Percentiles rank a stretch among this genome's conserved stretches.
phyloP scores from a whole-genome alignment of 2,797 vertebrate species.

The Lacerta agilis region DNA sequence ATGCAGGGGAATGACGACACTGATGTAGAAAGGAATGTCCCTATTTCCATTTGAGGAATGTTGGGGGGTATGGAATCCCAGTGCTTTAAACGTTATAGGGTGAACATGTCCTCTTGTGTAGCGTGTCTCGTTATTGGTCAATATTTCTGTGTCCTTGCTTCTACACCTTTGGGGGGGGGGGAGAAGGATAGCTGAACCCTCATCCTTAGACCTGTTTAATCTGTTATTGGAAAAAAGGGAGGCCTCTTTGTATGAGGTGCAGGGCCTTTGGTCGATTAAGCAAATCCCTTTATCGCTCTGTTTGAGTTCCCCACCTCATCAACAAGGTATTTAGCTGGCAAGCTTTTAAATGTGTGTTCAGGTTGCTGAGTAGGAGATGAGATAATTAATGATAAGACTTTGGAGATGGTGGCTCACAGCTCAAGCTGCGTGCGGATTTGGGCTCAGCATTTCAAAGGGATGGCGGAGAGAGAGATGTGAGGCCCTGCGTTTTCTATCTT shows the following conservation, averaged over 20 bases:
- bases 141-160: neutral
- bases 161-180: neutral
- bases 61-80: too few species aligned
- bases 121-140: neutral
- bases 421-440: too few species aligned
- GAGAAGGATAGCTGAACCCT: neutral
- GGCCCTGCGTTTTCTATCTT: neutral
- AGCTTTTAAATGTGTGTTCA: neutral
- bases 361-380: neutral
- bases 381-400: neutral
- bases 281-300: neutral
- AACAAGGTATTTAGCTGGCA: neutral
- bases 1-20: too few species aligned
- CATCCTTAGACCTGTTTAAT: neutral
- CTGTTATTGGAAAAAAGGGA: neutral
- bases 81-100: too few species aligned
- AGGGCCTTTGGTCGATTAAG: neutral
- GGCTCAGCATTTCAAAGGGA: neutral
- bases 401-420: neutral
- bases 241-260: neutral
- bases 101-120: neutral
- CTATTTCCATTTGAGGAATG: too few species aligned
- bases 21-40: too few species aligned
- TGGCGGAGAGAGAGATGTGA: too few species aligned
- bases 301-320: rapidly evolving